Evolutionary conservation across 2,888 invertebrate species (phyloP).

Genomic region (Lepidocyrtoides sp.): DNA sequence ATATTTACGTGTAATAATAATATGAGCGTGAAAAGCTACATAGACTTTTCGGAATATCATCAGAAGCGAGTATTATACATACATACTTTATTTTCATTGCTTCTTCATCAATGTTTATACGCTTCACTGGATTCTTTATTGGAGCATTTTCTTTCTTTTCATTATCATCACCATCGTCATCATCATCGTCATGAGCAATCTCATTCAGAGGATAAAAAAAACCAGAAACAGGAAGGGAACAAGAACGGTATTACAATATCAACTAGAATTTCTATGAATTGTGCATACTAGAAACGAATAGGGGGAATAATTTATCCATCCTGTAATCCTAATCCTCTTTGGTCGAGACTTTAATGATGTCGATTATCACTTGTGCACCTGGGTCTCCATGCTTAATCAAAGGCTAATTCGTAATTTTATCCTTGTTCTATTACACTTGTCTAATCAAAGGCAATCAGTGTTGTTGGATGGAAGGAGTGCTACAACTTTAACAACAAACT

Average conservation of each 20-base stretch:
- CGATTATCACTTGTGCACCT: slow-evolving; percentile 78
- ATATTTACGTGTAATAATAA: neutral
- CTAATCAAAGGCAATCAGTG: slow-evolving; percentile 77
- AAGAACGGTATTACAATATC: neutral
- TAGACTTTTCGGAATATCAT: neutral
- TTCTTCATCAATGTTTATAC: slow-evolving; percentile 27
- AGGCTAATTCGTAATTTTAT: slow-evolving; percentile 77
- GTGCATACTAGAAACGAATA: neutral
- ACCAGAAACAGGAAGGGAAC: slow-evolving; percentile 46
- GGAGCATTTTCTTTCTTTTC: slow-evolving; percentile 30
- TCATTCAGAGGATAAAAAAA: slow-evolving; percentile 10
- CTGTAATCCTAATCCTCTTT: slow-evolving; percentile 40
- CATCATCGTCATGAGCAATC: neutral
- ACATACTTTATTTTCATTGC: slow-evolving; percentile 30
- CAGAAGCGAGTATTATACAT: neutral
- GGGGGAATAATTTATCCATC: slow-evolving; percentile 17
- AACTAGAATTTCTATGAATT: neutral
- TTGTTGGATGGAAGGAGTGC: slow-evolving; percentile 55
- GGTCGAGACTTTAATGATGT: slow-evolving; percentile 69
- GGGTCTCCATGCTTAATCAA: slow-evolving; percentile 78
- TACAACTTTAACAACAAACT: neutral
- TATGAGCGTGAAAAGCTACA: no score
- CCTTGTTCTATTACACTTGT: slow-evolving; percentile 69
- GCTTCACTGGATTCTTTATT: slow-evolving; percentile 49
- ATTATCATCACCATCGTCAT: neutral